phyloP scores from a whole-genome alignment of 2,113 vertebrate genomes.

The Podarcis raffonei region DNA sequence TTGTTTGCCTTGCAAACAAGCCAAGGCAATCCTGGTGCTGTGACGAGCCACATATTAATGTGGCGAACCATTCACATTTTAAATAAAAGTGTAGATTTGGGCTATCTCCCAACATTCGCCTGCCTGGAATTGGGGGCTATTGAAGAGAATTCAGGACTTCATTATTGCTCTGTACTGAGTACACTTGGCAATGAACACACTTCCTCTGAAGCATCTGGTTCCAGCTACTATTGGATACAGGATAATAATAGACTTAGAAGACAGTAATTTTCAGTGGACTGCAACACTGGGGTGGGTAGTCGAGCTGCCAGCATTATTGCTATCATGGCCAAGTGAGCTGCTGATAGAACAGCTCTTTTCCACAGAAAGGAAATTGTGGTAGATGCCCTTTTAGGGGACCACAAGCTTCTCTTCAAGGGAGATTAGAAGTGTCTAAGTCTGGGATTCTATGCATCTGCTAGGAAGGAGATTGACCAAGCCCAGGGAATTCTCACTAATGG shows the following conservation, averaged over 20 bases:
- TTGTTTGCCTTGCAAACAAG: background rate
- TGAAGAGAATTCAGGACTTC: constrained; percentile 11
- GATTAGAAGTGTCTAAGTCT: background rate
- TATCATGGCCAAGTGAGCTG: background rate
- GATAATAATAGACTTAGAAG: constrained; percentile 8
- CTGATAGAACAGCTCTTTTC: background rate
- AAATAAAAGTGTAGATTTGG: constrained; percentile 6
- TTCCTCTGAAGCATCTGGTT: constrained; percentile 13
- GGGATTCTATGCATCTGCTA: background rate
- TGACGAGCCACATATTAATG: background rate
- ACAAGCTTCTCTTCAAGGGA: background rate
- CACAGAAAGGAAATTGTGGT: background rate
- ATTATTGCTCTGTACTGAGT: background rate
- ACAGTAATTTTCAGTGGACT: background rate
- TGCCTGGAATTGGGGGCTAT: constrained; percentile 5
- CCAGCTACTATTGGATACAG: constrained; percentile 6
- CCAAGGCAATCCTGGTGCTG: background rate
- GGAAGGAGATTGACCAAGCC: background rate
- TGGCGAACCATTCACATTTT: background rate
- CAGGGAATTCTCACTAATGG: too few relatives aligned
- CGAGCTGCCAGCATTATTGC: background rate
- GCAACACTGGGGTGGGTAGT: background rate
- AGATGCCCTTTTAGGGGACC: background rate
- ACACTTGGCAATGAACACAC: background rate
- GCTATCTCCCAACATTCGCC: background rate